A percentile compares a stretch with the other conserved stretches of the same genome.
Evolutionary conservation across 2,888 invertebrate genomes (phyloP).

Genomic region (Coremacera marginata): DNA sequence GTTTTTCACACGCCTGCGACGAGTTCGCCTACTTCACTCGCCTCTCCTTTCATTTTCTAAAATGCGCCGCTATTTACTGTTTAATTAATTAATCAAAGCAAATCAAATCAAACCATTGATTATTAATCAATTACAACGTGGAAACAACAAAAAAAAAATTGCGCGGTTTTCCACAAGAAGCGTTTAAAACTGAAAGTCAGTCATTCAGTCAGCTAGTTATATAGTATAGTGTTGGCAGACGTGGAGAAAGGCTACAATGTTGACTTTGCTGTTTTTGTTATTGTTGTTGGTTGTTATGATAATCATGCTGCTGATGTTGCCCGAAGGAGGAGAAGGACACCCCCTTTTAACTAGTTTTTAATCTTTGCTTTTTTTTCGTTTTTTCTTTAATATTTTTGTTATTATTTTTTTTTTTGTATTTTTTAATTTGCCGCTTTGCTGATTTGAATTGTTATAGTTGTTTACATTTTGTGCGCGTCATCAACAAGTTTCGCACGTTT

Average conservation of each 20-base stretch:
- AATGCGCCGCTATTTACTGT: conserved; percentile 6
- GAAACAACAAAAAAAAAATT: not conserved
- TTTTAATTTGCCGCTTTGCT: conserved; percentile 30
- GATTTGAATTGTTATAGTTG: conserved; percentile 24
- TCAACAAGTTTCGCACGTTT: conserved; percentile 24
- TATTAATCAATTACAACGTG: not conserved
- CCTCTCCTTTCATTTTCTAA: not conserved
- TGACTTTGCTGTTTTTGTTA: not conserved
- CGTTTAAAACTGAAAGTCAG: not conserved
- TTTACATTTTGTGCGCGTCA: conserved; percentile 16
- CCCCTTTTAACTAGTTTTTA: conserved; percentile 10
- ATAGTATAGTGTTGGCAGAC: not conserved
- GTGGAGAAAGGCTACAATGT: not conserved
- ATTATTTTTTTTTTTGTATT: conserved; percentile 1
- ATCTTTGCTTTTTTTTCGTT: not conserved
- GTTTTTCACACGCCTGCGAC: not conserved
- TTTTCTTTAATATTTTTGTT: conserved; percentile 4
- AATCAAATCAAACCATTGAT: conserved; percentile 19
- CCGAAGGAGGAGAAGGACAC: conserved; percentile 12
- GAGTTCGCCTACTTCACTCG: not conserved
- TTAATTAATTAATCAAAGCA: conserved; percentile 23
- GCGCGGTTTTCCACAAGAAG: not conserved
- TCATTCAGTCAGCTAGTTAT: not conserved
- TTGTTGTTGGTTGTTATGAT: not conserved
- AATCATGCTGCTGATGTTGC: conserved; percentile 1